Base-by-base conservation (phyloP, 2,888 invertebrate genomes). In the Entomobrya multifasciata region DNA sequence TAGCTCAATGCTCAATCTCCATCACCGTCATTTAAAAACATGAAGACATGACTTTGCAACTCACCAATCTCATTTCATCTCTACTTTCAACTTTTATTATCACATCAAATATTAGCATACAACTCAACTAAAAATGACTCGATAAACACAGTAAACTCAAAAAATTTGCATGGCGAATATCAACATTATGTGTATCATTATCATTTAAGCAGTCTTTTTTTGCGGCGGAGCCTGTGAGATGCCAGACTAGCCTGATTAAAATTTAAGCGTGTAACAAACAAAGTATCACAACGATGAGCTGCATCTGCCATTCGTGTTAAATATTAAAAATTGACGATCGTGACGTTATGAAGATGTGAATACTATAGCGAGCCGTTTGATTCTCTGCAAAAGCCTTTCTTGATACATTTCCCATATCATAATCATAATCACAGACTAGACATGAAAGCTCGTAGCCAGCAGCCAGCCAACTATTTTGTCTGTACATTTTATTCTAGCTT, bases 121-220 rank as follows among this genome's bases (percentile, higher is more conserved):
- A 76, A 76, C 76, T 76, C 57, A 57, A 76, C 52, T 30, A 57
- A 36, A 52, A 57, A 74, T 74, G 76, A 76, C 30, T 47, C 49
- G 13, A n/a, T 36, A 36, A 36, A 6, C 4, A 36, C 4, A 36
- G 8, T 36, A 36, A 36, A 8, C 36, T 36, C 36, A 8, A 36
- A 8, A 36, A 8, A 4, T 36, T 36, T 36, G 8, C 8, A 36
- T 36, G 36, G 8, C 4, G 36, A 36, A 6, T 36, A 6, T 6
- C 5, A 36, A 36, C 8, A 36, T 36, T 8, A 36, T 36, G 36
- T 36, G 5, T 36, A n/a, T n/a, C n/a, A n/a, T n/a, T n/a, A n/a
- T n/a, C n/a, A n/a, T n/a, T n/a, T n/a, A n/a, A n/a, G n/a, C n/a
- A n/a, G n/a, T n/a, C n/a, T n/a, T n/a, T n/a, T n/a, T n/a, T n/a